Evolutionary conservation across 2,113 vertebrate genomes (phyloP), one percentile per base, ranked within the genome.

Genomic region (Forbesichthys agassizii): DNA sequence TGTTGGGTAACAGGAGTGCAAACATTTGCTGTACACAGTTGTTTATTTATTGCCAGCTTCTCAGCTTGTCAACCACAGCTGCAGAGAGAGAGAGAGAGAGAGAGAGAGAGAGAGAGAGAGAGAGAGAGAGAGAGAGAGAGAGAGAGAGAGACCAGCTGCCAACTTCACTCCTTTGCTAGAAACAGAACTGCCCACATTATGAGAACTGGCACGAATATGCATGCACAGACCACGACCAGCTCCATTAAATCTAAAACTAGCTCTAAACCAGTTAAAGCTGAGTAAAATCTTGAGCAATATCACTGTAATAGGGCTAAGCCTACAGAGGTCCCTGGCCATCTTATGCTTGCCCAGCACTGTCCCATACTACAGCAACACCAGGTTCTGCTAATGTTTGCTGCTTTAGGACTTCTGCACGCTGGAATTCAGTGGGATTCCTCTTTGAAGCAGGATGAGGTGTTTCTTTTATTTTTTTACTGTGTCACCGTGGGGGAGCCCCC

Each of bases 111-210:
- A 20, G 47, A 49, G 16, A 63, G 47, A 69, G 88, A 75, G 72
- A 79, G 36, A 47, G 60, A 61, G 46, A 63, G 46, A 49, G 16
- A 49, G 61, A 20, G 46, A 49, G 46, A 20, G 47, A 49, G 16
- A 63, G 47, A 67, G 88, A 75, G 72, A 79, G 36, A 47, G 46
- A 71, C 80, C 75, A 77, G 88, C 84, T 85, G 85, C 85, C 88
- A 84, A 67, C 70, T 70, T 81, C 79, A 78, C 73, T 80, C 71
- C 66, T 86, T 79, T 69, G 81, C 73, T 79, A 68, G 79, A 71
- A 84, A 80, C 68, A 68, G 77, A 84, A 79, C 78, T 78, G 85
- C 79, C 80, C 79, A 52, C 86, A 88, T 77, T 79, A 86, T 90
- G 86, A 82, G 88, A 90, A 90, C 82, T 74, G 86, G 57, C 78